A percentile compares a stretch with the other conserved stretches of the same genome.
phyloP scores from a whole-genome alignment of 2,888 invertebrate species.

The Spatulosminthurus flaviceps region DNA sequence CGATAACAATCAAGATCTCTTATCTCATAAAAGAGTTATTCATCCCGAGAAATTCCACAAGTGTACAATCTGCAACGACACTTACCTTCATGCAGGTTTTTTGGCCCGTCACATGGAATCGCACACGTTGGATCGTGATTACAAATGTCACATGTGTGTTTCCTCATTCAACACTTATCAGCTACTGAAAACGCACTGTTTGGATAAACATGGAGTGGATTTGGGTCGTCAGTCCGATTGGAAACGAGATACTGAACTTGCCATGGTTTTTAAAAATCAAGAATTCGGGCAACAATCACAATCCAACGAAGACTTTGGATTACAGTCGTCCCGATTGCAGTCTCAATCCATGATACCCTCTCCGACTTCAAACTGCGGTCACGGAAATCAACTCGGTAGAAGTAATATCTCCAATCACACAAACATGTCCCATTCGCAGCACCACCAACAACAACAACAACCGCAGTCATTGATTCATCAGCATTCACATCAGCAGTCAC shows the following conservation, averaged over 20 bases:
- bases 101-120: slow-evolving; percentile 46
- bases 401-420: neutral
- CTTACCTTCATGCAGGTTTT: slow-evolving; percentile 44
- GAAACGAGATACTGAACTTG: slow-evolving; percentile 43
- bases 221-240: slow-evolving; percentile 45
- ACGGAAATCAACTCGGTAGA: neutral
- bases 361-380: slow-evolving; percentile 1
- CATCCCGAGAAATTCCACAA: slow-evolving; percentile 44
- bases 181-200: slow-evolving; percentile 34
- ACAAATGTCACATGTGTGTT: slow-evolving; percentile 42
- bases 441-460: slow-evolving; percentile 25
- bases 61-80: slow-evolving; percentile 42
- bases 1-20: slow-evolving; percentile 43
- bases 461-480: neutral
- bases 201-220: slow-evolving; percentile 44
- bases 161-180: slow-evolving; percentile 47
- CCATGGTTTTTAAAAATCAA: slow-evolving; percentile 26
- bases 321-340: neutral
- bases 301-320: neutral
- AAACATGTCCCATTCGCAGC: neutral
- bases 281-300: slow-evolving; percentile 20
- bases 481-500: neutral
- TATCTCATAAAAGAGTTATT: slow-evolving; percentile 36
- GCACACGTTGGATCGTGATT: slow-evolving; percentile 39
- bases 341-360: slow-evolving; percentile 39